Conservation (phyloP, 2,113 vertebrate species). For the Sardina pilchardus region DNA sequence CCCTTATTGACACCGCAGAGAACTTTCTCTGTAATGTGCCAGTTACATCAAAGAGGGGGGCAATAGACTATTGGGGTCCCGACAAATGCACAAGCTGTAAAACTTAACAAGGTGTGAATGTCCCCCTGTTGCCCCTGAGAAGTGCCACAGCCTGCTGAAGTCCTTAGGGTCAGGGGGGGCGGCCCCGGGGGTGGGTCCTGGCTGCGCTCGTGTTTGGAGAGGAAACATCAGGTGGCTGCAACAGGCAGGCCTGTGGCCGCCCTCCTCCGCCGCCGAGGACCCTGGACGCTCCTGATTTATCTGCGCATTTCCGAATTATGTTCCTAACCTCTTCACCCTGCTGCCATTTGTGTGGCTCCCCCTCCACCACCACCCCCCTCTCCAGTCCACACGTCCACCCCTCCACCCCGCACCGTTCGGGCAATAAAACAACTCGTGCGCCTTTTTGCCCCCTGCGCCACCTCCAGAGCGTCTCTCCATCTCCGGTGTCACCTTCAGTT, state of each 20-base stretch:
- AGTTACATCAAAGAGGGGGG: slow-evolving; percentile 70
- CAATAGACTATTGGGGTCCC: slow-evolving; percentile 63
- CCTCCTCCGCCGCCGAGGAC: slow-evolving; percentile 17
- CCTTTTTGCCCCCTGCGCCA: slow-evolving; percentile 38
- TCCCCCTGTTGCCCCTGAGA: slow-evolving; percentile 64
- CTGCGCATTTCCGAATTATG: slow-evolving; percentile 72
- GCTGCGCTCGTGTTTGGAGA: slow-evolving; percentile 60
- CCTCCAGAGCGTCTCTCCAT: slow-evolving; percentile 48
- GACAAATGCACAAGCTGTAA: slow-evolving; percentile 77
- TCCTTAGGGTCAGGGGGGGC: slow-evolving; percentile 37
- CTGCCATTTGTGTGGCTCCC: slow-evolving; percentile 73
- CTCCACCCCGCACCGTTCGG: slow-evolving; percentile 60
- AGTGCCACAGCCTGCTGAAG: slow-evolving; percentile 55
- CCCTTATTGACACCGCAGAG: background rate
- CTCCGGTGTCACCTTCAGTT: slow-evolving; percentile 64
- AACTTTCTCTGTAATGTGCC: slow-evolving; percentile 50
- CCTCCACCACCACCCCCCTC: background rate
- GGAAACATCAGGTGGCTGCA: slow-evolving; percentile 69
- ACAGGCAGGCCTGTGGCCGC: slow-evolving; percentile 8
- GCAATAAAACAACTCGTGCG: slow-evolving; percentile 62
- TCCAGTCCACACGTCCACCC: background rate
- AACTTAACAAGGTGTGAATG: slow-evolving; percentile 81
- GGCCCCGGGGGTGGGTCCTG: slow-evolving; percentile 36
- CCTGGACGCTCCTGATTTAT: slow-evolving; percentile 71
- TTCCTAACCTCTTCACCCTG: slow-evolving; percentile 71